Evolutionary conservation across 2,797 vertebrate species (phyloP).

Genomic region (Phalanger gymnotis): DNA sequence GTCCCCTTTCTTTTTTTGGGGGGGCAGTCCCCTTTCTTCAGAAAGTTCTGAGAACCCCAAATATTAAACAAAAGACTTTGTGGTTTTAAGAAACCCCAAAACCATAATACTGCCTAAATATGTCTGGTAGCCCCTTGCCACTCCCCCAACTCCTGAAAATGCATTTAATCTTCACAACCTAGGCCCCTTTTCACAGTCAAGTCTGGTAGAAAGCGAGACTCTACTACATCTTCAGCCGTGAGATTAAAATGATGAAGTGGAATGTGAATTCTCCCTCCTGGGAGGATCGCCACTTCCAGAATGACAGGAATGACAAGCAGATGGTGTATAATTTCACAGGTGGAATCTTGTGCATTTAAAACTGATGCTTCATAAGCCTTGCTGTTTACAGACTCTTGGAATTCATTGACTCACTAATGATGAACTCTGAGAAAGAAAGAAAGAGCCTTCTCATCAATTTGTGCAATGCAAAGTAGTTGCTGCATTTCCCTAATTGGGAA

Average conservation of each 20-base stretch:
- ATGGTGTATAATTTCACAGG: slow-evolving; percentile 72
- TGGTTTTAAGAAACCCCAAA: neutral
- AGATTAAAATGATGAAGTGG: slow-evolving; percentile 62
- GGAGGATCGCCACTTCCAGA: slow-evolving; percentile 46
- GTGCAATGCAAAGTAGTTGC: slow-evolving; percentile 49
- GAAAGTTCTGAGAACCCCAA: neutral
- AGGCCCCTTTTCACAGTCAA: slow-evolving; percentile 47
- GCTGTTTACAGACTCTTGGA: slow-evolving; percentile 58
- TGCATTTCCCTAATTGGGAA: slow-evolving; percentile 68
- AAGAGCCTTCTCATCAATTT: slow-evolving; percentile 52
- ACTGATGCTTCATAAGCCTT: slow-evolving; percentile 54
- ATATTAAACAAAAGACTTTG: neutral
- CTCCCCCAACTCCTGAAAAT: neutral
- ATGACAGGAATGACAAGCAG: slow-evolving; percentile 64
- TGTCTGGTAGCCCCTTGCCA: neutral
- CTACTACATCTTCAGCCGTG: slow-evolving; percentile 30
- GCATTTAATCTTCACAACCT: slow-evolving; percentile 34
- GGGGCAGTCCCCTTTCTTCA: neutral
- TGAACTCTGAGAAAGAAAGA: slow-evolving; percentile 61
- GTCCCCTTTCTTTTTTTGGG: neutral
- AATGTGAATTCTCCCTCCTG: slow-evolving; percentile 52
- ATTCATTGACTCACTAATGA: slow-evolving; percentile 59
- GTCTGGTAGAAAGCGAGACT: slow-evolving; percentile 35
- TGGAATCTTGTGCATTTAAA: slow-evolving; percentile 57
- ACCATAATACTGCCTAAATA: neutral